Evolutionary conservation across 2,797 vertebrate species (phyloP).

Genomic region (Poecilia picta): DNA sequence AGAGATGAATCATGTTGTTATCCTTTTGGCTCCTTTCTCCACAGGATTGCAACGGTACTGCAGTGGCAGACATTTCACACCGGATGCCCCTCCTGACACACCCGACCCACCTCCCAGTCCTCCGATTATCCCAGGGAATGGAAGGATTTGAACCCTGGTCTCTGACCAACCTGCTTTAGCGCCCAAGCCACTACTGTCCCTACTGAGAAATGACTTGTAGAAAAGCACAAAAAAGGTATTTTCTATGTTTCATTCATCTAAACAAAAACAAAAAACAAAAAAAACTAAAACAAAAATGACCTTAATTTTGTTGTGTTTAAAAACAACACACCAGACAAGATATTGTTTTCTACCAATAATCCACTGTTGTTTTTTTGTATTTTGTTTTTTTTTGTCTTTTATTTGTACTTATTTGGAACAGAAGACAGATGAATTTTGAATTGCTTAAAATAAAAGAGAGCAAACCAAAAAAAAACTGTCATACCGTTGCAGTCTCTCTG

Average conservation of each 20-base stretch:
- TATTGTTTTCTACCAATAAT: constrained; percentile 44
- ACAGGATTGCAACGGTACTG: neutral
- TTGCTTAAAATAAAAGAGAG: constrained; percentile 68
- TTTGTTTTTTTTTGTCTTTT: constrained; percentile 57
- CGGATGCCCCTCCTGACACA: no score
- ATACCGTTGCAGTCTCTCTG: constrained; percentile 52
- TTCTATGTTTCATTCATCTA: neutral
- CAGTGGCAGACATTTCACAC: no score
- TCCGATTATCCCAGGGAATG: neutral
- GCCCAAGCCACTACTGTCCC: neutral
- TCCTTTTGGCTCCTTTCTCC: neutral
- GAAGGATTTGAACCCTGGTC: neutral
- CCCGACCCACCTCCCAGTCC: no score
- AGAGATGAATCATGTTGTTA: neutral
- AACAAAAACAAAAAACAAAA: neutral
- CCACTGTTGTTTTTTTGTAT: constrained; percentile 42
- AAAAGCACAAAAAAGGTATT: neutral
- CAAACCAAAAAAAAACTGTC: constrained; percentile 61
- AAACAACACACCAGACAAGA: neutral
- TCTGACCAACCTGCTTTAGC: neutral
- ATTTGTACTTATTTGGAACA: constrained; percentile 67
- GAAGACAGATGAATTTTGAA: constrained; percentile 60
- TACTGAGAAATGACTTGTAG: neutral
- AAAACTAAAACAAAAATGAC: neutral
- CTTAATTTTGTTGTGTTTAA: neutral